These are phyloP conservation scores for Tetrapedia diversipes DNA, from an alignment of 2,888 invertebrate species.

Conservation along the genomic window DNA sequence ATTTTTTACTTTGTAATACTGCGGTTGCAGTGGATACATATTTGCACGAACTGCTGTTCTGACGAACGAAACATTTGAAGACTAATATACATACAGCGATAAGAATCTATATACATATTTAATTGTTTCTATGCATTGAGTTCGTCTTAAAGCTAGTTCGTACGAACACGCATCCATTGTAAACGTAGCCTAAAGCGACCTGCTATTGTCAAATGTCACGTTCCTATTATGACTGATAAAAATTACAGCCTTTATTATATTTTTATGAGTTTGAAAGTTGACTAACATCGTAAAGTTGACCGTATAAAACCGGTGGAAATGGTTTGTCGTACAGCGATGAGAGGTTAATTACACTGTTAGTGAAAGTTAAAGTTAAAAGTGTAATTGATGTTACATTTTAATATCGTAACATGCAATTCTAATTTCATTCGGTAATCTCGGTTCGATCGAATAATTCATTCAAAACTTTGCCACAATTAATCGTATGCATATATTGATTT, in stretches of 20 bases:
- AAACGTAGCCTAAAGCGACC: neutral
- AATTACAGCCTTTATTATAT: neutral
- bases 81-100: no score
- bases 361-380: conserved; percentile 65
- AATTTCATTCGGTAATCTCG: conserved; percentile 21
- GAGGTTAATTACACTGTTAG: conserved; percentile 63
- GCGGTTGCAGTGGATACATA: no score
- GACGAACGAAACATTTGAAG: no score
- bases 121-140: no score
- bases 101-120: no score
- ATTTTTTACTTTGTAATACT: no score
- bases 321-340: conserved; percentile 20
- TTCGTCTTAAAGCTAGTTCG: no score
- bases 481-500: neutral
- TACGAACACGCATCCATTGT: no score
- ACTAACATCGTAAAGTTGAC: conserved; percentile 17
- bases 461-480: neutral
- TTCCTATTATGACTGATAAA: neutral
- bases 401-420: conserved; percentile 9
- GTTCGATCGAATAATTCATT: conserved; percentile 8
- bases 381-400: conserved; percentile 32
- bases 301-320: conserved; percentile 27
- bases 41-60: no score
- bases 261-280: conserved; percentile 4
- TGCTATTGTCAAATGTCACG: neutral